These are phyloP conservation scores for Heliopora coerulea DNA, from an alignment of 92 coral and sea anemone species.

Conservation along the genomic window DNA sequence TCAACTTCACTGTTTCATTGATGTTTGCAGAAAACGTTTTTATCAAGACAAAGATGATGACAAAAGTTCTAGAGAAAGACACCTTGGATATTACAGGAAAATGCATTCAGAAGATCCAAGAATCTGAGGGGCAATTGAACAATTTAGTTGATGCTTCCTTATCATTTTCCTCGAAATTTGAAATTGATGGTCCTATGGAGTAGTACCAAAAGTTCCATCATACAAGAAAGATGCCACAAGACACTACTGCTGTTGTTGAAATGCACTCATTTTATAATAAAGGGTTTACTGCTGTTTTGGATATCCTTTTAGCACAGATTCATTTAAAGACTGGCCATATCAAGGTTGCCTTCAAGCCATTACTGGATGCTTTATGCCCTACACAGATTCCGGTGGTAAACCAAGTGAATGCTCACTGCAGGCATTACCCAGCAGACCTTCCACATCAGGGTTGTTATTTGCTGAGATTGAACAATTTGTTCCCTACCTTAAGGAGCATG, in stretches of 20 bases:
- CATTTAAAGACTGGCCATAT: background rate
- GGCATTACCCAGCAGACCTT: background rate
- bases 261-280: slow-evolving; percentile 1
- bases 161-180: background rate
- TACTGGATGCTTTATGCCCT: slow-evolving; percentile 7
- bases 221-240: background rate
- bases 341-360: slow-evolving; percentile 5
- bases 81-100: background rate
- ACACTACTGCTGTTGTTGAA: background rate
- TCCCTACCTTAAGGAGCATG: slow-evolving; percentile 4
- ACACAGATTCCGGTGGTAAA: background rate
- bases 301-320: background rate
- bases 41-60: slow-evolving; percentile 27
- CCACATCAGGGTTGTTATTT: slow-evolving; percentile 5
- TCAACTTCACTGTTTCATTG: slow-evolving; percentile 6
- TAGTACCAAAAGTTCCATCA: background rate
- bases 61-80: slow-evolving; percentile 3
- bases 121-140: background rate
- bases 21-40: slow-evolving; percentile 20
- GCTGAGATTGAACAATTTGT: slow-evolving; percentile 5
- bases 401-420: background rate
- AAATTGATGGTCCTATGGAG: background rate
- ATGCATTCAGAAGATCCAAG: background rate
- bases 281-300: background rate
- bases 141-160: slow-evolving; percentile 1